Percentiles rank a stretch among this genome's conserved stretches.
phyloP scores from a whole-genome alignment of 2,888 invertebrate species.

The Danaus chrysippus region DNA sequence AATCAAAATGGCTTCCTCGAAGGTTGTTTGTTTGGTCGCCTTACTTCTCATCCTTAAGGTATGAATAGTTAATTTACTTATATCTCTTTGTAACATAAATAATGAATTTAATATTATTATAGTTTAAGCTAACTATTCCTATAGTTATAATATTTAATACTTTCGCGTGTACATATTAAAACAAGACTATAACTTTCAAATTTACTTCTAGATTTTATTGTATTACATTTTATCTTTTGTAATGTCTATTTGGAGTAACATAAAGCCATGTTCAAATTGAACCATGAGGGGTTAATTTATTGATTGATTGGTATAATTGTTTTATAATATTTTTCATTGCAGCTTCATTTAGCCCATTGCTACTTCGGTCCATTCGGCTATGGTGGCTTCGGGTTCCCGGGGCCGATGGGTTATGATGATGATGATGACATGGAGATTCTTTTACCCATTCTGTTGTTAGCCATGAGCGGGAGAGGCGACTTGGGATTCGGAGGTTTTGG shows the following conservation, averaged over 20 bases:
- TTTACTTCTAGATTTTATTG: too few species aligned
- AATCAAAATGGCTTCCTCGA: conserved; percentile 44
- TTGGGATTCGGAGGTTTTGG: conserved; percentile 32
- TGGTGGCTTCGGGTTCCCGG: conserved; percentile 29
- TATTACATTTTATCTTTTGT: too few species aligned
- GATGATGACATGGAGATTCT: conserved; percentile 43
- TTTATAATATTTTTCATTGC: conserved; percentile 14
- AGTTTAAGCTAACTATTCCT: too few species aligned
- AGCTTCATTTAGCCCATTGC: conserved; percentile 47
- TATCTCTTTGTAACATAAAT: not conserved
- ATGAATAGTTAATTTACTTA: conserved; percentile 26
- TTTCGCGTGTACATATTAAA: too few species aligned
- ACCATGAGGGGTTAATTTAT: not conserved
- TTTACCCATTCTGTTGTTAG: conserved; percentile 46
- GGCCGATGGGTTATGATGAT: conserved; percentile 21
- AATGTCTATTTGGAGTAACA: too few species aligned
- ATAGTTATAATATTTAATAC: too few species aligned
- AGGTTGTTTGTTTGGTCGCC: conserved; percentile 42
- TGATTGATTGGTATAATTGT: not conserved
- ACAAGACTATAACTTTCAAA: too few species aligned
- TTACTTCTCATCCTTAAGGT: conserved; percentile 45
- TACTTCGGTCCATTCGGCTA: conserved; percentile 32
- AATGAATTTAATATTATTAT: not conserved
- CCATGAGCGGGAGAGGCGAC: conserved; percentile 34
- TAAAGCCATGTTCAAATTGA: too few species aligned